Evolutionary conservation across 2,113 vertebrate species (phyloP).

Genomic region (Nycticebus coucang): DNA sequence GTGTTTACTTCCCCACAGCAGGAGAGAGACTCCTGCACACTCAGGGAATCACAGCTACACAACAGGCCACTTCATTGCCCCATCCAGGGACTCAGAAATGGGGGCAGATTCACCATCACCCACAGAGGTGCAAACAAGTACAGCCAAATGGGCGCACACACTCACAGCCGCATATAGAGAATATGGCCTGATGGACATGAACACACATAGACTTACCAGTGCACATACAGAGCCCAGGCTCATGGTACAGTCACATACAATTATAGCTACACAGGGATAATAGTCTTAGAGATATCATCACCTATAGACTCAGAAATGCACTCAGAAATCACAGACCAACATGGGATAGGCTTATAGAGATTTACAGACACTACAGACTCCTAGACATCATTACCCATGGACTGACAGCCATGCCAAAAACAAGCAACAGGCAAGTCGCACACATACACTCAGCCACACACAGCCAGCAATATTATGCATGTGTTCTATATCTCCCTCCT

Average conservation of each 20-base stretch:
- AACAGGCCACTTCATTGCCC: background rate
- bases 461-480: background rate
- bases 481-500: background rate
- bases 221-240: background rate
- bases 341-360: background rate
- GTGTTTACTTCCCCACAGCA: slow-evolving; percentile 48
- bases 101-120: background rate
- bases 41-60: background rate
- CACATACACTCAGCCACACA: background rate
- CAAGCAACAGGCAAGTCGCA: background rate
- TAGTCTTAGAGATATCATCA: background rate
- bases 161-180: background rate
- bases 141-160: background rate
- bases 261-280: background rate
- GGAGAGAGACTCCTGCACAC: slow-evolving; percentile 33
- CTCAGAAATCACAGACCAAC: background rate
- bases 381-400: background rate
- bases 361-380: background rate
- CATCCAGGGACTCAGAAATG: background rate
- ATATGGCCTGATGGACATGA: background rate
- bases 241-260: background rate
- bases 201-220: background rate
- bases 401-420: background rate
- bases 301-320: background rate
- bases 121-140: background rate